Conservation (phyloP, 2,888 invertebrate genomes). For the Epistrophella euchroma region DNA sequence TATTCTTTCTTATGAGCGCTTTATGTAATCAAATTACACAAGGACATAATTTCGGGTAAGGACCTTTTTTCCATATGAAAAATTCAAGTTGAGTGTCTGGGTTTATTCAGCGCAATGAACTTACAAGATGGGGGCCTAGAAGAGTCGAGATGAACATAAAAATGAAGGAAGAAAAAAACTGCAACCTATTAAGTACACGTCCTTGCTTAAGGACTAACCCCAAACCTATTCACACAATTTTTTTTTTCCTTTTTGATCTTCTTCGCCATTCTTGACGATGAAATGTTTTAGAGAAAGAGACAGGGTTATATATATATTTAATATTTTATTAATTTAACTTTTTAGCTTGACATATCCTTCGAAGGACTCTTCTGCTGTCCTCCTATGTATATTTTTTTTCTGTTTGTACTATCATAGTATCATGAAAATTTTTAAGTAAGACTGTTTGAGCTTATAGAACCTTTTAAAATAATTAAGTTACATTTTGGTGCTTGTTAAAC, state of each 20-base stretch:
- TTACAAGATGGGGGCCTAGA: slow-evolving; percentile 30
- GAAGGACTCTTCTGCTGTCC: slow-evolving; percentile 36
- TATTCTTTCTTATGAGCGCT: slow-evolving; percentile 36
- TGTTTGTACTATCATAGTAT: neutral
- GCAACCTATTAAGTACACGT: slow-evolving; percentile 44
- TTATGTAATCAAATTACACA: slow-evolving; percentile 72
- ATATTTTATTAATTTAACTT: slow-evolving; percentile 60
- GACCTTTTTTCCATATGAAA: slow-evolving; percentile 67
- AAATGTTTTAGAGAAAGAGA: neutral
- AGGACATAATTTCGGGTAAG: slow-evolving; percentile 70
- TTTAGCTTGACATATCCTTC: slow-evolving; percentile 42
- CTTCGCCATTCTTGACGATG: neutral
- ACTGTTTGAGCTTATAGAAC: slow-evolving; percentile 38
- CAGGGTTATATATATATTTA: slow-evolving; percentile 31
- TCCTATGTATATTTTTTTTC: neutral
- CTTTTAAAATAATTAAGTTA: slow-evolving; percentile 75
- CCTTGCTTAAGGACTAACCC: slow-evolving; percentile 37
- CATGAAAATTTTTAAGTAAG: slow-evolving; percentile 17
- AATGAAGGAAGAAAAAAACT: slow-evolving; percentile 36
- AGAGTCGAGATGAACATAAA: slow-evolving; percentile 1
- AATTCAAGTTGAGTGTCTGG: slow-evolving; percentile 58
- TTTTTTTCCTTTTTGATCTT: slow-evolving; percentile 55
- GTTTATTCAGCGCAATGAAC: slow-evolving; percentile 66
- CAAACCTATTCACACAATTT: slow-evolving; percentile 53
- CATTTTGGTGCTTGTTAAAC: slow-evolving; percentile 65